Base-by-base conservation (phyloP, 1,140 invertebrate species). In the Lepidostoma basale region DNA sequence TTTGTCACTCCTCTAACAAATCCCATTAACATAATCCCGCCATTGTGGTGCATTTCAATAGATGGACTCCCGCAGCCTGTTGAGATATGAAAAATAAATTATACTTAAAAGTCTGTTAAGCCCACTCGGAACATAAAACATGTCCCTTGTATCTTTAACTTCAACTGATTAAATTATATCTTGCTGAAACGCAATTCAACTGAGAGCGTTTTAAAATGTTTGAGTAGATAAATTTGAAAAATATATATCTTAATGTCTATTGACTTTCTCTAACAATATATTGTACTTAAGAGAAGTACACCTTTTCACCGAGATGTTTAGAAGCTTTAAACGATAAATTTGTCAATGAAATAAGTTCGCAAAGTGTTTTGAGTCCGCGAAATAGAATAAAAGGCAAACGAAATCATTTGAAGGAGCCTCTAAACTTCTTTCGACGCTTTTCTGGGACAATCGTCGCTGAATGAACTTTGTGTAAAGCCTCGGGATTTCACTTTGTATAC, bases 391-490 rank as follows among this genome's bases (percentile, higher is more conserved):
- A 54, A 54, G 49, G 49, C 49, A 8, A 28, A 33, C 49, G 26
- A 54, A 54, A 54, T 54, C 49, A 54, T 30, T 54, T 54, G 23
- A 20, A 54, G 49, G 20, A 54, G 49, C 49, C 30, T 54, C 30
- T 3, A 28, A 54, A 54, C 25, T 54, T 54, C 30, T 54, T 18
- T 16, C 14, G n/a, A 16, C 49, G 26, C 49, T 54, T 54, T 49
- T 54, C 49, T 28, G 49, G 12, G 49, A 54, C 49, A 54, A 54
- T 54, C 23, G 49, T 54, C 49, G 28, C 49, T 54, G 25, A 54
- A 54, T 54, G 49, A 54, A 54, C 49, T 54, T 54, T 33, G 49
- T 54, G 26, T 54, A 54, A 54, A 54, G 49, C 49, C 26, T 54
- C 12, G 14, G 49, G 49, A 54, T 54, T 54, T 54, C 26, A 20